Evolutionary conservation across 2,888 invertebrate species (phyloP).

Genomic region (Diaphora mendica): DNA sequence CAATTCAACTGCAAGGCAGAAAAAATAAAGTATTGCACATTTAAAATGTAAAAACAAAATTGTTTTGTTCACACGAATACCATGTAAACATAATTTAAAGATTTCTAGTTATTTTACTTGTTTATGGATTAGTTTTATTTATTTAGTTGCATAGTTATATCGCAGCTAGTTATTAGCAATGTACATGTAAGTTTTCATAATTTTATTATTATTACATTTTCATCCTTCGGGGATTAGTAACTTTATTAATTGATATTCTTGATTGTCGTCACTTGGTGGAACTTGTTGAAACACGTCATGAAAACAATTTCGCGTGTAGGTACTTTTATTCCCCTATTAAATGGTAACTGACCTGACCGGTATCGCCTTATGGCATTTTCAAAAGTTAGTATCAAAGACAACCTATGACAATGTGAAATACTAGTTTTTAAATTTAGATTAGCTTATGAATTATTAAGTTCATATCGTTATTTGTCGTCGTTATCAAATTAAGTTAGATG

Average conservation of each 20-base stretch:
- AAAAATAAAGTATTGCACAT: slow-evolving; percentile 2
- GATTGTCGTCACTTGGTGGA: too few species aligned
- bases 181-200: background rate
- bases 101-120: background rate
- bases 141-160: background rate
- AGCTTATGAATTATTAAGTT: background rate
- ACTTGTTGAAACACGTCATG: too few species aligned
- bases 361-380: too few species aligned
- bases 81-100: background rate
- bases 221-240: too few species aligned
- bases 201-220: background rate
- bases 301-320: too few species aligned
- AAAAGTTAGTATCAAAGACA: too few species aligned
- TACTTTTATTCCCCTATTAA: too few species aligned
- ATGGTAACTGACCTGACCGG: too few species aligned
- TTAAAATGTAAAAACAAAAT: background rate
- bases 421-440: background rate
- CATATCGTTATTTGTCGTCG: background rate
- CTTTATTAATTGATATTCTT: too few species aligned
- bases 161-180: background rate
- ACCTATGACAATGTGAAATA: too few species aligned
- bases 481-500: too few species aligned
- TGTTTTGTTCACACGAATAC: background rate
- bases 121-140: background rate
- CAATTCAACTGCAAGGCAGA: slow-evolving; percentile 53